These are phyloP conservation scores for Platichthys flesus DNA, from an alignment of 2,113 vertebrate species.

Conservation along the genomic window DNA sequence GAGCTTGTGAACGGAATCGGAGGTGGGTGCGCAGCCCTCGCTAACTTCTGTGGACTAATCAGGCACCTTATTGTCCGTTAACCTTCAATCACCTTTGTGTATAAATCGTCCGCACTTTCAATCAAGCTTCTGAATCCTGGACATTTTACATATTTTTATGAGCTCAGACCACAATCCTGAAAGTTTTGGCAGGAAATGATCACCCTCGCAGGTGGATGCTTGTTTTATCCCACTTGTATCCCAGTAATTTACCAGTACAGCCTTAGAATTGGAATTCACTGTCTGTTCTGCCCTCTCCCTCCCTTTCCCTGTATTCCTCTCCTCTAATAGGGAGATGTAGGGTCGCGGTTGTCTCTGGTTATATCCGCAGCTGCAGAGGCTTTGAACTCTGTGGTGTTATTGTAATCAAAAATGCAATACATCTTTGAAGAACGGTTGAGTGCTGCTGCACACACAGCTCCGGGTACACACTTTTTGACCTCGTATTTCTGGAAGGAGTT, in stretches of 20 bases:
- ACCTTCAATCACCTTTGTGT: constrained; percentile 36
- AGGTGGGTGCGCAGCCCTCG: constrained; percentile 44
- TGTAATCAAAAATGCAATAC: constrained; percentile 70
- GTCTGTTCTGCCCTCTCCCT: constrained; percentile 47
- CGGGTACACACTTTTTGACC: constrained; percentile 48
- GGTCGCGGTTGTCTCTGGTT: constrained; percentile 41
- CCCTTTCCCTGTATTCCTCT: constrained; percentile 36
- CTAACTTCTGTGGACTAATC: constrained; percentile 29
- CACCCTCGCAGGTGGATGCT: constrained; percentile 56
- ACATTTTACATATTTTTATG: constrained; percentile 72
- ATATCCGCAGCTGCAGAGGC: constrained; percentile 71
- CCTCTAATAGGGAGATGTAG: constrained; percentile 8
- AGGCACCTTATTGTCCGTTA: constrained; percentile 26
- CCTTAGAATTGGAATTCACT: constrained; percentile 70
- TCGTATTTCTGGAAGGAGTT: constrained; percentile 52
- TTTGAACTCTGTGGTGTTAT: constrained; percentile 71
- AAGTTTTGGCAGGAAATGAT: constrained; percentile 70
- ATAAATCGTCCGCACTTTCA: constrained; percentile 26
- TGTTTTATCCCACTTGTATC: constrained; percentile 72
- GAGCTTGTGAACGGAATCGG: constrained; percentile 17
- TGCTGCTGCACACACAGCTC: constrained; percentile 43
- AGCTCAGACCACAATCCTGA: constrained; percentile 60
- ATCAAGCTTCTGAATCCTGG: constrained; percentile 45
- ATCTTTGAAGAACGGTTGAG: constrained; percentile 57
- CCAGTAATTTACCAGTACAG: constrained; percentile 75